Percentiles rank a stretch among this genome's conserved stretches.
These are phyloP conservation scores for Drosophila baimaii DNA, from an alignment of 1,140 invertebrate genomes.

Conservation along the genomic window DNA sequence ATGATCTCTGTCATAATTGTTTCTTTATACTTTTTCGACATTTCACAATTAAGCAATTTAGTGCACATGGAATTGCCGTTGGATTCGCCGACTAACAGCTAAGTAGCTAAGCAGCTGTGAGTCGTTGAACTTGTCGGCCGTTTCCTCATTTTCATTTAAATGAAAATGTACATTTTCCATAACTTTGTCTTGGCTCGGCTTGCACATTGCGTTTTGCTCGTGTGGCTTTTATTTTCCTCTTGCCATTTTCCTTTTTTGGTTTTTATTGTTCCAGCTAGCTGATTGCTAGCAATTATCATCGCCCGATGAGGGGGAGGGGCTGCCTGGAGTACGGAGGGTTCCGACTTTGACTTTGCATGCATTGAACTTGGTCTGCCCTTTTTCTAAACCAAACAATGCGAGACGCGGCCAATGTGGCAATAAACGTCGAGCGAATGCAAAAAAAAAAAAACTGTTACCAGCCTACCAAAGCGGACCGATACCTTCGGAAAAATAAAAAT, in stretches of 20 bases:
- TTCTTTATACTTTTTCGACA: constrained; percentile 69
- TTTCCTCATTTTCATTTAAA: constrained; percentile 79
- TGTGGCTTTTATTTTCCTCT: constrained; percentile 38
- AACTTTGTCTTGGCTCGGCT: constrained; percentile 40
- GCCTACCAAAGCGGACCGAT: background rate
- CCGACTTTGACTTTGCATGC: constrained; percentile 61
- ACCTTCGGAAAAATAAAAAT: background rate
- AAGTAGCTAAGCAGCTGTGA: constrained; percentile 31
- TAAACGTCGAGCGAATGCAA: constrained; percentile 33
- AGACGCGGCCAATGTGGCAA: constrained; percentile 43
- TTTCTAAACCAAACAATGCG: constrained; percentile 39
- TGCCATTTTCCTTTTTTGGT: constrained; percentile 41
- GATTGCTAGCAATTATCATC: constrained; percentile 61
- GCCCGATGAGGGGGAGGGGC: constrained; percentile 8
- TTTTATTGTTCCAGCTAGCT: constrained; percentile 66
- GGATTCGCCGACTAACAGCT: constrained; percentile 19
- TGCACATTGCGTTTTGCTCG: constrained; percentile 51
- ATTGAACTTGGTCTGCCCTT: constrained; percentile 52
- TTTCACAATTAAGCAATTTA: constrained; percentile 76
- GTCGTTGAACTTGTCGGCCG: constrained; percentile 74
- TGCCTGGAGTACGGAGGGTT: background rate
- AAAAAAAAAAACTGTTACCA: constrained; percentile 33
- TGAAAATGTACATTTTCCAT: constrained; percentile 66
- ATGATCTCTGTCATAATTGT: constrained; percentile 72
- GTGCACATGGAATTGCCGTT: constrained; percentile 35